These are phyloP conservation scores for Sebastes nivosus DNA, from an alignment of 2,797 vertebrate genomes.

Conservation along the genomic window DNA sequence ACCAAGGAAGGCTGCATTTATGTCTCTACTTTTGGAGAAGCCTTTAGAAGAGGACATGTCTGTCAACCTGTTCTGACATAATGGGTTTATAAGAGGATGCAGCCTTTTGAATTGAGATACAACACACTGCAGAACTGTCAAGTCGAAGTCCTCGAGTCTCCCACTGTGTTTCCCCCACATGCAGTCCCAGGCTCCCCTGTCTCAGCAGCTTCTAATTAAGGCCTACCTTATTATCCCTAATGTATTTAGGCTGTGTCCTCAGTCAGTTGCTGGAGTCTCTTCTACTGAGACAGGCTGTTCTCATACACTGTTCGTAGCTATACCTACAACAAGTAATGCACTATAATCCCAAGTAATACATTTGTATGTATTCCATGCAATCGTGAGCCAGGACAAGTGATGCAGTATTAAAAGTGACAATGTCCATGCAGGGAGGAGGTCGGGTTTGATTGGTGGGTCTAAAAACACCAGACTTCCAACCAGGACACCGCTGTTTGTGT, in stretches of 20 bases:
- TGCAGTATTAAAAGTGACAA: not conserved
- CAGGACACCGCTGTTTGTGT: not conserved
- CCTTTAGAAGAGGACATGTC: not conserved
- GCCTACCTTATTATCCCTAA: constrained; percentile 52
- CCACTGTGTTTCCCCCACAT: constrained; percentile 32
- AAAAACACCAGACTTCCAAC: too few species aligned
- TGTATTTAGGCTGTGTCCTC: constrained; percentile 17
- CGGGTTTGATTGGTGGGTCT: too few species aligned
- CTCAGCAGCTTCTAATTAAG: constrained; percentile 59
- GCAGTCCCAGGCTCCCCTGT: constrained; percentile 32
- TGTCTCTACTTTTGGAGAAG: not conserved
- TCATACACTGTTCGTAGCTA: not conserved
- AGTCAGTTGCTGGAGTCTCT: constrained; percentile 5
- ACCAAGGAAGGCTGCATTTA: not conserved
- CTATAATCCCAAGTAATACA: too few species aligned
- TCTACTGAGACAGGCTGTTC: not conserved
- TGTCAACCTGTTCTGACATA: constrained; percentile 3
- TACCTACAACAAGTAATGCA: not conserved
- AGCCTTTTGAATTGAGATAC: constrained; percentile 33
- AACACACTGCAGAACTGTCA: constrained; percentile 19
- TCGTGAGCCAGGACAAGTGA: not conserved
- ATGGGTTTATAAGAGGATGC: not conserved
- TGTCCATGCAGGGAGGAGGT: too few species aligned
- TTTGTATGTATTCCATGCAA: not conserved
- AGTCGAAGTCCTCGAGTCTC: constrained; percentile 18